Evolutionary conservation across 2,797 vertebrate species (phyloP), one percentile per base, ranked within the genome.

Genomic region (Microhierax caerulescens): DNA sequence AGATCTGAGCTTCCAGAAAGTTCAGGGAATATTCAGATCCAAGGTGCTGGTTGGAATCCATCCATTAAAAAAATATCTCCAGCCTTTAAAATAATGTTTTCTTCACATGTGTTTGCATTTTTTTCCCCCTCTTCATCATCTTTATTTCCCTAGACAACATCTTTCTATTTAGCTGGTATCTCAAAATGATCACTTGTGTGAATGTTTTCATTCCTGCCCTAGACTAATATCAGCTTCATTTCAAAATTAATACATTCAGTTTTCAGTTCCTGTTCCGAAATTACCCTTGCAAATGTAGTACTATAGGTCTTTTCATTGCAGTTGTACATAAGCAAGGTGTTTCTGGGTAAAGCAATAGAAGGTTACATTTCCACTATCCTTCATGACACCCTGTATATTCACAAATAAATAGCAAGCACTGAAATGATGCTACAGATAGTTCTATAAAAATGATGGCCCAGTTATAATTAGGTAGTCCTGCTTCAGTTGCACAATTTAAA

Each of bases 371-470:
- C 83, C 53, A 13, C 32, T 73, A 13, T 67, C 67, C 78, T 96
- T 97, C 85, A 53, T 92, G 72, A 76, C 90, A 24, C 32, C 1
- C 0, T 47, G 32, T 67, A 17, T 51, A 72, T 78, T 85, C 67
- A 69, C 18, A 76, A n/a, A 67, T 61, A 77, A 72, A 85, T 30
- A 76, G 2, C n/a, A 67, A 77, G 23, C n/a, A 56, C 56, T 82
- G 80, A 70, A 89, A 82, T 59, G 13, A 68, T 96, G 95, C 81
- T 86, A 21, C 10, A 14, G 86, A 74, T 77, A 39, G 30, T 50
- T 96, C 77, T 86, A 54, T 95, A 94, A 96, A 98, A 97, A 93
- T 60, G 85, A 90, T 85, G 89, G 56, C 61, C 85, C 79, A 45
- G 68, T 82, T 92, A 63, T 90, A 95, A 97, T 97, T 94, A 97